Base-by-base conservation (phyloP, 2,113 vertebrate genomes). In the Rhegmatorhina hoffmannsi region DNA sequence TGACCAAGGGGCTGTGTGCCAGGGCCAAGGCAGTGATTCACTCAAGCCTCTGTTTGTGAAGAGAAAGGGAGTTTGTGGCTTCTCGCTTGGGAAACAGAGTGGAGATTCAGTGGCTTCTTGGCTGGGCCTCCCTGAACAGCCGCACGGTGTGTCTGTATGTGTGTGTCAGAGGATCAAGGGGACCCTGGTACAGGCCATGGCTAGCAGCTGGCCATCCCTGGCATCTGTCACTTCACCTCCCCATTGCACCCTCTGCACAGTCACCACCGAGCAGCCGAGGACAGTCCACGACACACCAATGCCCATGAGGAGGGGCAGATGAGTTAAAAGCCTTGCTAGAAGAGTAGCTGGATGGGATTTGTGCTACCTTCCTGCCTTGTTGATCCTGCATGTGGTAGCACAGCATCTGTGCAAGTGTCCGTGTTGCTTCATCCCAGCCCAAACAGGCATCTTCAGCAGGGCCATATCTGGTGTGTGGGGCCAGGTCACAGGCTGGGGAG, bases 51-150 rank as follows among this genome's bases (percentile, higher is more conserved):
- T 92, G 86, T 97, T 98, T 98, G 97, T 98, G 90, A 94, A 95
- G 90, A 97, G 98, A 98, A 98, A 96, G 97, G 94, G 97, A 97
- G 95, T 96, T 97, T 98, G 97, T 98, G 95, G 95, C 84, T 68
- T 60, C 70, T 89, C 87, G 80, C 86, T 96, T 60, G 68, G 69
- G 91, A 97, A 98, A 98, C 98, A 98, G 97, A 97, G 96, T 89
- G 76, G 89, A 97, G 96, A 98, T 98, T 98, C 97, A 98, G 79
- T 3, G 13, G 43, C 36, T 68, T 70, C 81, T 95, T 82, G 85
- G 92, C 86, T 84, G 84, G 62, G 72, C 34, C 59, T 79, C 75
- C 50, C 66, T 0, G 0, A 67, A 78, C 58, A 70, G 88, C 82
- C 49, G 15, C 4, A 26, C 84, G 31, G 17, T 1, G 14, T 79